Conservation (phyloP, 2,888 invertebrate genomes). For the Eucera pruinosa region DNA sequence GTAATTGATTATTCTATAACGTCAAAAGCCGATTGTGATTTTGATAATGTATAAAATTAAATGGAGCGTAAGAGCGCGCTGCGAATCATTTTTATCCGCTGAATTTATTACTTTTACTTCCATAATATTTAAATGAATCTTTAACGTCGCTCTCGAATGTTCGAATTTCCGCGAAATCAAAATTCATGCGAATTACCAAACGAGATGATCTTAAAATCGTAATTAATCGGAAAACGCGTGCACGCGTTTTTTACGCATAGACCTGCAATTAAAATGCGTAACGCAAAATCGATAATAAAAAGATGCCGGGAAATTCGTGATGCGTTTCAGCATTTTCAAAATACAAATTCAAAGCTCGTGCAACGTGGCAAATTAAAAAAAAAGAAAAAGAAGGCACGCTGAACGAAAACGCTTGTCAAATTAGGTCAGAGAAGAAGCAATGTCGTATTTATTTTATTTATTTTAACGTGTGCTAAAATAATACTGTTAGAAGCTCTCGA, state of each 20-base stretch:
- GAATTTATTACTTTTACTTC: neutral
- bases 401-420: constrained; percentile 3
- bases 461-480: too few relatives aligned
- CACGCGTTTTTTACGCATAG: neutral
- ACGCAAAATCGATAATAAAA: neutral
- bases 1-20: constrained; percentile 1
- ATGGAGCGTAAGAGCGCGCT: neutral
- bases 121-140: constrained; percentile 1
- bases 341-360: neutral
- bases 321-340: neutral
- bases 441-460: constrained; percentile 19
- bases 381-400: too few relatives aligned
- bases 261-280: constrained; percentile 11
- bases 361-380: constrained; percentile 13
- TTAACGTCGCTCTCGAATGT: neutral
- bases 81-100: neutral
- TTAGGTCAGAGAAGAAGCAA: neutral
- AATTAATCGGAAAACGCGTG: neutral
- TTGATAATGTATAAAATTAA: neutral
- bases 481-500: too few relatives aligned
- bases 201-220: neutral
- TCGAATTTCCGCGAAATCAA: neutral
- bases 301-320: too few relatives aligned
- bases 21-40: neutral
- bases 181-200: neutral